phyloP scores from a whole-genome alignment of 2,797 vertebrate species.

The Fringilla coelebs region DNA sequence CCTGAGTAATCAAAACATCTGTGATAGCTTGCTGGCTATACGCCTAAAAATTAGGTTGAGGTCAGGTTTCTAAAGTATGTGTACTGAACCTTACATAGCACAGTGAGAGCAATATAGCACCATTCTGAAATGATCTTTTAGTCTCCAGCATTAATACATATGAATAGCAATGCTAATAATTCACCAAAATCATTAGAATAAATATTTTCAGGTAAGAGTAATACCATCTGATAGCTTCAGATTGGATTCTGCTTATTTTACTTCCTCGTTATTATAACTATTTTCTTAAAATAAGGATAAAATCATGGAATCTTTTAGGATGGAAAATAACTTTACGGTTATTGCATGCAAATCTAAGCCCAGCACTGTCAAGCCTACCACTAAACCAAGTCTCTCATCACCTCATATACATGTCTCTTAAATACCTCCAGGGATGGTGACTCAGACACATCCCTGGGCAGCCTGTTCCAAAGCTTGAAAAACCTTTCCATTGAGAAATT shows the following conservation, averaged over 20 bases:
- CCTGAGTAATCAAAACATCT: not conserved
- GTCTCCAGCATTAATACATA: not conserved
- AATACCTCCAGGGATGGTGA: not conserved
- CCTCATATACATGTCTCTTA: not conserved
- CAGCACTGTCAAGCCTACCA: not conserved
- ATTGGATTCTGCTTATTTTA: not conserved
- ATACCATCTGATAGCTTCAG: not conserved
- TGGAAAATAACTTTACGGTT: not conserved
- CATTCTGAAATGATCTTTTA: not conserved
- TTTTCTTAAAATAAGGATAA: not conserved
- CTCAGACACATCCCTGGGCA: not conserved
- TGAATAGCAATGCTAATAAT: not conserved
- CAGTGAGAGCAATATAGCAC: not conserved
- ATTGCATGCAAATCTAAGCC: not conserved
- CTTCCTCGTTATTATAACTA: not conserved
- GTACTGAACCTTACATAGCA: not conserved
- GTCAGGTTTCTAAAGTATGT: not conserved
- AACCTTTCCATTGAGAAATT: not conserved
- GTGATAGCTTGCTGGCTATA: not conserved
- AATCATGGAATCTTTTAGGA: not conserved
- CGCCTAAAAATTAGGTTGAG: not conserved
- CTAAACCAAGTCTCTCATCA: not conserved
- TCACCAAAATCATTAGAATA: constrained; percentile 36
- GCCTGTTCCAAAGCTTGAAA: not conserved
- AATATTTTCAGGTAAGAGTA: constrained; percentile 35